Evolutionary conservation across 2,888 invertebrate species (phyloP).

Genomic region (Erannis defoliaria): DNA sequence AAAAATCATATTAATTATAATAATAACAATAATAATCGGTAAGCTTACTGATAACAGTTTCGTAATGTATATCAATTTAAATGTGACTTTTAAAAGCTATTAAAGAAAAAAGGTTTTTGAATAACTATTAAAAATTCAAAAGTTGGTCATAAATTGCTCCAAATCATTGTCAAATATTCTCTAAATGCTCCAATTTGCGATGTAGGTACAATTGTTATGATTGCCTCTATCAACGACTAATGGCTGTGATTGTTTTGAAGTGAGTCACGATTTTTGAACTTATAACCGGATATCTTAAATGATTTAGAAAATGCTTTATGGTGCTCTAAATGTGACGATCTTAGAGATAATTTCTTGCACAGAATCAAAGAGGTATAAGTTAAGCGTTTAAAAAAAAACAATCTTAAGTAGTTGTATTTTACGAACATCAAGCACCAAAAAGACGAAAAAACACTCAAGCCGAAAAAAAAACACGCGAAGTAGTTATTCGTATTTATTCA

Average conservation of each 20-base stretch:
- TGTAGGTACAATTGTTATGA: slow-evolving; percentile 56
- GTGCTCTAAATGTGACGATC: slow-evolving; percentile 27
- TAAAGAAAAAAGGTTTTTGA: background rate
- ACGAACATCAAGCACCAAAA: background rate
- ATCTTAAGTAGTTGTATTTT: too few species aligned
- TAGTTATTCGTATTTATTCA: slow-evolving; percentile 14
- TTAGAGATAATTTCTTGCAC: too few species aligned
- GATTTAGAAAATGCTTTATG: slow-evolving; percentile 24
- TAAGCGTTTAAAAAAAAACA: too few species aligned
- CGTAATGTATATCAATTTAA: slow-evolving; percentile 3
- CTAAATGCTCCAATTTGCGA: slow-evolving; percentile 50
- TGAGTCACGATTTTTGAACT: slow-evolving; percentile 50
- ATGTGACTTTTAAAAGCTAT: background rate
- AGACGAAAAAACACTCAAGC: background rate
- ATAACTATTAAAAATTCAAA: slow-evolving; percentile 19
- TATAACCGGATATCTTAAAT: slow-evolving; percentile 21
- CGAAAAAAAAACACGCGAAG: background rate
- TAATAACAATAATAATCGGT: background rate
- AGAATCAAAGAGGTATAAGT: too few species aligned
- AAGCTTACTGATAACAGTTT: background rate
- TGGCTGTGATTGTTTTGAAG: slow-evolving; percentile 58
- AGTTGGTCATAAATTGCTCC: slow-evolving; percentile 26
- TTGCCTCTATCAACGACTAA: slow-evolving; percentile 57
- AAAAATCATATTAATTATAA: too few species aligned
- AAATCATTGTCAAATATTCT: slow-evolving; percentile 49